Base-by-base conservation (phyloP, 2,797 vertebrate genomes). In the Monodelphis domestica region DNA sequence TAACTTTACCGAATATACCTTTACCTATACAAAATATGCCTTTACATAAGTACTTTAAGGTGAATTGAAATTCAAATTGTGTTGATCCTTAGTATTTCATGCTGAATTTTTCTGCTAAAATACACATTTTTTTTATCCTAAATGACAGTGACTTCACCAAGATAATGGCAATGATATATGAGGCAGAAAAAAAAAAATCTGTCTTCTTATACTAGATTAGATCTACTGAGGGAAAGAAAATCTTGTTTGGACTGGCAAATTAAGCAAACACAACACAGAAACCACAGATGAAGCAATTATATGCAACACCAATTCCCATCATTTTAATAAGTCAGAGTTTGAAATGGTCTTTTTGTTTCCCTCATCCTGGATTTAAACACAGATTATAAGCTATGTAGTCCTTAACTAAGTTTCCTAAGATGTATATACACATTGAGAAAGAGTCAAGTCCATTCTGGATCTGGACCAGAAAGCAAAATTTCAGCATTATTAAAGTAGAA, bases 131-230 rank as follows among this genome's bases (percentile, higher is more conserved):
- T 96, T 84, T 93, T 93, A 91, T 89, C 95, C 95, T 78, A 96
- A 96, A 96, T 92, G 57, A 94, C 29, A 93, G 96, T 45, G 96
- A 97, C 91, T 28, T 96, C 94, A 97, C 88, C 94, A 55, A 91
- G 91, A 90, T 45, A 87, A 63, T 90, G 84, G 90, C 89, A 95
- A 95, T 53, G 89, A 97, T 95, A 26, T 14, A 26, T 24, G 29
- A 93, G 96, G 93, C 0, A 26, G 54, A 53, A 90, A 94, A 53
- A 12, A n/a, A 96, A 50, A 88, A 88, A 91, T 94, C 29, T 94
- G 94, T 90, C 95, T 38, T 70, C 88, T 93, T 96, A 90, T 95
- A 30, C 88, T 55, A 91, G 63, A 96, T 96, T 93, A 91, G 56
- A 94, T 90, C 63, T 97, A 88, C 87, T 97, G 89, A 92, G n/a